Percentiles rank a stretch among this genome's conserved stretches.
Conservation (phyloP, 2,113 vertebrate species). For the Vulpes lagopus region DNA sequence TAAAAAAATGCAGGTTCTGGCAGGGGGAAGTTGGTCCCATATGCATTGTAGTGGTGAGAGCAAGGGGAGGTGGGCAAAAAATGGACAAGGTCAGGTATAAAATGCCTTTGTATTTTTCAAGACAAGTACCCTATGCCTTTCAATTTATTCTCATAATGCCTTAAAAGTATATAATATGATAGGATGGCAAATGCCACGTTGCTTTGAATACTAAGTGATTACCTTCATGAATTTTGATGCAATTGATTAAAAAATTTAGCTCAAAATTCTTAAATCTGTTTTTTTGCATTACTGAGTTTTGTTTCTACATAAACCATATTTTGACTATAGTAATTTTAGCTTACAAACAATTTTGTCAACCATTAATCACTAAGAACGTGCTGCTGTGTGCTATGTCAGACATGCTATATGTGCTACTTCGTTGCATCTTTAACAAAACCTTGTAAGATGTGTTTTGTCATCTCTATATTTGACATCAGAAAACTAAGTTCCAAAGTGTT, state of each 20-base stretch:
- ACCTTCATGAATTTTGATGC: not conserved
- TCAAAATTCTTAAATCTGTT: conserved; percentile 17
- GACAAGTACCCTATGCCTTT: not conserved
- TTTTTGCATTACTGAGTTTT: not conserved
- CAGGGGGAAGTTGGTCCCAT: not conserved
- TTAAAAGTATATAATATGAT: not conserved
- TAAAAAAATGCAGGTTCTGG: not conserved
- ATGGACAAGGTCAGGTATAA: not conserved
- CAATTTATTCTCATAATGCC: not conserved
- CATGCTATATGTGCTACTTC: not conserved
- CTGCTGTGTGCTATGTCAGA: not conserved
- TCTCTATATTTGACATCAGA: not conserved
- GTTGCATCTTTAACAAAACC: not conserved
- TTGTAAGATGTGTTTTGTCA: not conserved
- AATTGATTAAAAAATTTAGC: not conserved
- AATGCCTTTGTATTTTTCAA: not conserved
- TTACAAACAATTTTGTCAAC: not conserved
- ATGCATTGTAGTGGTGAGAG: not conserved
- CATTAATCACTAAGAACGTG: not conserved
- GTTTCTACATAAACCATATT: not conserved
- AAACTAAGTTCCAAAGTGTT: not conserved
- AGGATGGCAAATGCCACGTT: not conserved
- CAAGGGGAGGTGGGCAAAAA: not conserved
- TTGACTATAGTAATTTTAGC: not conserved
- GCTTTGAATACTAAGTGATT: not conserved